Evolutionary conservation across 2,888 invertebrate species (phyloP), one percentile per base, ranked within the genome.

Genomic region (Leptinotarsa haldemani): DNA sequence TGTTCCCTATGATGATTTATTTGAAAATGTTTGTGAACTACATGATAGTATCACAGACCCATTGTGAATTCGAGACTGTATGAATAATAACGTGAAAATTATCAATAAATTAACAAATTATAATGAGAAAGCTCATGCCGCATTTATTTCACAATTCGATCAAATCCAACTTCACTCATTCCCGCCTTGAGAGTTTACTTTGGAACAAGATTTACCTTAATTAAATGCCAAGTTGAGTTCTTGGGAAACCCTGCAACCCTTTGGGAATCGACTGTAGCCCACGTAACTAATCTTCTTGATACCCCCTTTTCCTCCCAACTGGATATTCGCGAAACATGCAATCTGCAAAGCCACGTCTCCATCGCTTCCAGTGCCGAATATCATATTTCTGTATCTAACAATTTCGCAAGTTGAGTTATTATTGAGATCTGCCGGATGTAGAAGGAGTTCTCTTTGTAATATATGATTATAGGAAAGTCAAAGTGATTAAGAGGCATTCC

Each of bases 231-330:
- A 68, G 68, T 68, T 40, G 68, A 68, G 47, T 47, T 68, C 68
- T 53, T 68, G 68, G 58, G 56, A 68, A 68, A 68, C 58, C 68
- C 22, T 68, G 40, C 13, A 20, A 46, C 68, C 68, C 68, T 53
- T 22, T 56, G 53, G 68, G 68, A 68, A 68, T 68, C 22, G 47
- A 68, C 58, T n/a, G 47, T 52, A 58, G 46, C 68, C 47, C 68
- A 56, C 56, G 68, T 68, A 68, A 68, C 56, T 68, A 68, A 68
- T 68, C 68, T 68, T n/a, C 56, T 68, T 68, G 0, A 46, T 30
- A 20, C 53, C 53, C 68, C 56, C 40, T 22, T 1, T 56, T 12
- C 61, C 30, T 30, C n/a, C 16, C 12, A 5, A 9, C n/a, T 2
- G 61, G 40, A 30, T 25, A 30, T 61, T 61, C 30, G 25, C 61